Percentiles rank a stretch among this genome's conserved stretches.
Conservation (phyloP, 2,113 vertebrate species). For the Odontophorus gujanensis region DNA sequence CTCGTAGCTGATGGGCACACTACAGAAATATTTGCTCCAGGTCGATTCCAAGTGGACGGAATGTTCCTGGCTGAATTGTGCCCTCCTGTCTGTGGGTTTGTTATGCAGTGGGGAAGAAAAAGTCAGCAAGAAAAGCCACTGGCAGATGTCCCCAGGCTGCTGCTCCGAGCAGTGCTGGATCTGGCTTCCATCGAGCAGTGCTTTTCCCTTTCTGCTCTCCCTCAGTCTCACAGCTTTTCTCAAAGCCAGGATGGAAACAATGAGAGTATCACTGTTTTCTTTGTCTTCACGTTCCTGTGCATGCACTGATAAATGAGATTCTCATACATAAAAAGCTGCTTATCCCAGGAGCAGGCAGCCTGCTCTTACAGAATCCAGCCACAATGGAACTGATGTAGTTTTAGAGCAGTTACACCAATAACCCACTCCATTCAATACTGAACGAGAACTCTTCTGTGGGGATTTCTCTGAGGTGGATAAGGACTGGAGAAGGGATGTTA, state of each 20-base stretch:
- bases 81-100: neutral
- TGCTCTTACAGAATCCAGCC: neutral
- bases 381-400: fast-evolving
- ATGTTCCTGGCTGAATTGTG: neutral
- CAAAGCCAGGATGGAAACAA: neutral
- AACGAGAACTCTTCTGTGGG: neutral
- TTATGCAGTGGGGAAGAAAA: neutral
- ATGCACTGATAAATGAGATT: neutral
- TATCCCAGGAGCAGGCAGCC: neutral
- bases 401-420: neutral
- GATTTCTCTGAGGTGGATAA: neutral
- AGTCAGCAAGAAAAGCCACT: neutral
- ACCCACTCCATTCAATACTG: fast-evolving
- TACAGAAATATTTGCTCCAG: neutral
- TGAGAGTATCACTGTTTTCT: neutral
- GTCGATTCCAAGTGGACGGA: neutral
- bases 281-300: neutral
- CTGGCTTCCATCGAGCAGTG: neutral
- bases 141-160: neutral
- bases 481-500: neutral
- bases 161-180: neutral
- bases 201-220: neutral
- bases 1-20: neutral
- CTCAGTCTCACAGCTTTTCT: neutral
- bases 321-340: neutral